Base-by-base conservation (phyloP, 2,113 vertebrate species). In the Thalassoma bifasciatum region DNA sequence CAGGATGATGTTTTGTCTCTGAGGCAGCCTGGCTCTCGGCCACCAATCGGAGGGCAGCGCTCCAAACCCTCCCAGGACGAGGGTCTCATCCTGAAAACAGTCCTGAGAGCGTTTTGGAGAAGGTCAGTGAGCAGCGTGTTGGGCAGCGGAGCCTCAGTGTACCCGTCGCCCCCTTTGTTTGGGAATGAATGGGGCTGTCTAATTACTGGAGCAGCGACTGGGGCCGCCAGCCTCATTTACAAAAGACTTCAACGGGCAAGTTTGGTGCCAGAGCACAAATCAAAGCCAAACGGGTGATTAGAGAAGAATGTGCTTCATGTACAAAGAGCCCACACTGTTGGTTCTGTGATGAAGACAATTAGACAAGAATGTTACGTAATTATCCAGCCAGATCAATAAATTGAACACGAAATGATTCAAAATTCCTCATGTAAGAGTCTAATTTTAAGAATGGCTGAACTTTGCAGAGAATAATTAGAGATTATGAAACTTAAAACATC, bases 81-180 rank as follows among this genome's bases (percentile, higher is more conserved):
- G 63, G 10, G 19, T 63, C 47, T 79, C 61, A 47, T 79, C 66
- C 74, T 74, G 56, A 63, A 68, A 49, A 67, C 72, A 59, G 68
- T 53, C 62, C 73, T 63, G 64, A 76, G 66, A 88, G 71, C 74
- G 73, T 63, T 85, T 77, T 49, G 72, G 66, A 77, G 77, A 88
- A 86, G 88, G 87, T 87, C 91, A 90, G 81, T 67, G 79, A 83
- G 82, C 79, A 84, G 64, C 62, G 71, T 83, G 84, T 85, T 84
- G 40, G 61, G 74, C 51, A 44, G 66, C 40, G 14, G 58, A 73
- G 72, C 81, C 81, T 74, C 73, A 40, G 66, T 87, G 77, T 90
- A 67, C 80, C 73, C 72, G 34, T 62, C 23, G 26, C 59, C 19
- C 83, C 46, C 73, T 82, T 91, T 92, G 90, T 91, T 40, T 63